A percentile compares a stretch with the other conserved stretches of the same genome.
Evolutionary conservation across 2,113 vertebrate species (phyloP).

Genomic region (Anhinga rufa): DNA sequence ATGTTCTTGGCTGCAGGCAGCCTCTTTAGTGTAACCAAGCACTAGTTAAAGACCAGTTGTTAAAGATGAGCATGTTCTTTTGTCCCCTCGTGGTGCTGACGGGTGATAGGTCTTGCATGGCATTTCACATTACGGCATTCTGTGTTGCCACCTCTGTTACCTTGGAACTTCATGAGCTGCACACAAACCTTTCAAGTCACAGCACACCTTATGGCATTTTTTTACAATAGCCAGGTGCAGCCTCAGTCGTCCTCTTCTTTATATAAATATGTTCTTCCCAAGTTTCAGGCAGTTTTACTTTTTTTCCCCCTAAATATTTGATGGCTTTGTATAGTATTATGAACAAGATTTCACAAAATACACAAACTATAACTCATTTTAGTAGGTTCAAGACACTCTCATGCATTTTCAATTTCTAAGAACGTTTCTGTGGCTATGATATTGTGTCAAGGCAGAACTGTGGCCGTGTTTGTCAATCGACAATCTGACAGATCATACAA

Average conservation of each 20-base stretch:
- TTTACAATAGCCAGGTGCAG: not conserved
- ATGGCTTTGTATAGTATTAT: not conserved
- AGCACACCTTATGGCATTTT: not conserved
- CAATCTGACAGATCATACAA: not conserved
- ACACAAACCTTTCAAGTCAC: not conserved
- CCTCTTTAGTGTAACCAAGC: not conserved
- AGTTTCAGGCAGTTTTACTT: not conserved
- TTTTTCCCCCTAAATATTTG: not conserved
- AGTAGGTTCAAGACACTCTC: not conserved
- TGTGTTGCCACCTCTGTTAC: not conserved
- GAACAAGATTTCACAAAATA: not conserved
- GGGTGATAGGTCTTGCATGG: no score
- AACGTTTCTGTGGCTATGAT: not conserved
- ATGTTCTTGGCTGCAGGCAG: not conserved
- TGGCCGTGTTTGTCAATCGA: not conserved
- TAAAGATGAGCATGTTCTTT: not conserved
- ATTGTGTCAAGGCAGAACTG: not conserved
- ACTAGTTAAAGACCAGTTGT: not conserved
- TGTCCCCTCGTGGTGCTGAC: not conserved
- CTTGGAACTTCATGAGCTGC: not conserved
- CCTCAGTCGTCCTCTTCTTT: not conserved
- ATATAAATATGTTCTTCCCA: not conserved
- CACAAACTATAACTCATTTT: not conserved
- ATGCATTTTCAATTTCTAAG: not conserved
- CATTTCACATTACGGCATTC: not conserved